These are phyloP conservation scores for Monomorium pharaonis DNA, from an alignment of 1,140 invertebrate genomes.

Conservation along the genomic window DNA sequence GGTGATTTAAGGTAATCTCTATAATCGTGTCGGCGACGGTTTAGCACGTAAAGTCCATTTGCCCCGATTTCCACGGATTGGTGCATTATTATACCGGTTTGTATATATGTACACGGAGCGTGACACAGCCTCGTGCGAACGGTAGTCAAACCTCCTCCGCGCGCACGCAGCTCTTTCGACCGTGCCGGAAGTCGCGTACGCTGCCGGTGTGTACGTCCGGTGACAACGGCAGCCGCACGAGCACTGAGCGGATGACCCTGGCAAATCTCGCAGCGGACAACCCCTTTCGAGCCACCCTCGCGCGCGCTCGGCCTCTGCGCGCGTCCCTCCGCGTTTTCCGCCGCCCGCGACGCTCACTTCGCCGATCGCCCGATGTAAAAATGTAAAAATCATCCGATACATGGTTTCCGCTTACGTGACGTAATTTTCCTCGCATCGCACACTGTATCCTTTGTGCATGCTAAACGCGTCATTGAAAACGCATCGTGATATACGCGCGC, in stretches of 20 bases:
- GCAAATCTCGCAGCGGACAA: slow-evolving; percentile 65
- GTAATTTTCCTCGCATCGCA: background rate
- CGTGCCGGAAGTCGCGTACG: slow-evolving; percentile 46
- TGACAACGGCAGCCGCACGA: slow-evolving; percentile 64
- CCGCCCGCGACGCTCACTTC: no score
- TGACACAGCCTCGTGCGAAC: background rate
- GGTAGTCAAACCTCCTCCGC: background rate
- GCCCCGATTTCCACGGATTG: background rate
- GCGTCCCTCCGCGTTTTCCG: background rate
- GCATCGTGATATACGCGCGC: background rate
- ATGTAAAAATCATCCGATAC: slow-evolving; percentile 12
- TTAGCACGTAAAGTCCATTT: background rate
- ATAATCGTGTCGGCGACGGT: background rate
- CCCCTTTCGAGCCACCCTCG: slow-evolving; percentile 56
- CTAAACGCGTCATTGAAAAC: background rate
- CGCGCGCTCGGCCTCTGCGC: background rate
- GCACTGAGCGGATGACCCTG: slow-evolving; percentile 69
- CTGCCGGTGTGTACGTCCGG: slow-evolving; percentile 21
- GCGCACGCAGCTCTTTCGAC: background rate
- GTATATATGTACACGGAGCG: background rate
- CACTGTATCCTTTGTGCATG: background rate
- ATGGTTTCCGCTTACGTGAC: slow-evolving; percentile 25
- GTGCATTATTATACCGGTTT: background rate
- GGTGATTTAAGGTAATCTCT: background rate
- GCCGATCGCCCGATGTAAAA: background rate